These are phyloP conservation scores for Sinocyclocheilus maitianheensis DNA, from an alignment of 2,113 vertebrate species.

Conservation along the genomic window DNA sequence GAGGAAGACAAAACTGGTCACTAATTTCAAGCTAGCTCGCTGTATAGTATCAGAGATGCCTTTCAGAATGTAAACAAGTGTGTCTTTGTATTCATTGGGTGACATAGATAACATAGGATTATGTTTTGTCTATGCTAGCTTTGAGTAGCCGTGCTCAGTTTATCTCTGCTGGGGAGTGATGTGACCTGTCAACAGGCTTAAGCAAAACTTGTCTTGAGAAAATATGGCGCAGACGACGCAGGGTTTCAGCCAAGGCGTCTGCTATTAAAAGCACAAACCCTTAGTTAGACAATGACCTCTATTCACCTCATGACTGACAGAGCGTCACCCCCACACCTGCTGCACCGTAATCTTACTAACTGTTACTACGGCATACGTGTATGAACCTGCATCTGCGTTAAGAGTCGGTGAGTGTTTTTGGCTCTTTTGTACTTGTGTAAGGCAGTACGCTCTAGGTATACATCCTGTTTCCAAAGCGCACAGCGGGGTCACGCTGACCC, in stretches of 20 bases:
- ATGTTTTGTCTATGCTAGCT: slow-evolving; percentile 27
- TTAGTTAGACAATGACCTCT: slow-evolving; percentile 19
- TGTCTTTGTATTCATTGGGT: slow-evolving; percentile 36
- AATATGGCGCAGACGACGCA: slow-evolving; percentile 15
- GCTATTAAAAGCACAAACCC: slow-evolving; percentile 20
- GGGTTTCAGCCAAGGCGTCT: slow-evolving; percentile 30
- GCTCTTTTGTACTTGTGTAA: neutral
- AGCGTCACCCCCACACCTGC: slow-evolving; percentile 34
- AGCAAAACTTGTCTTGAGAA: slow-evolving; percentile 8
- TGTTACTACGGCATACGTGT: slow-evolving; percentile 39
- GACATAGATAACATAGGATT: slow-evolving; percentile 30
- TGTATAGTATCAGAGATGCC: neutral
- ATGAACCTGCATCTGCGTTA: slow-evolving; percentile 13
- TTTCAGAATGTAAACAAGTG: slow-evolving; percentile 33
- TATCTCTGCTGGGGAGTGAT: slow-evolving; percentile 46
- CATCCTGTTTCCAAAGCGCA: slow-evolving; percentile 49
- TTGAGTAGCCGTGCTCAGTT: slow-evolving; percentile 22
- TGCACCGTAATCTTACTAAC: neutral
- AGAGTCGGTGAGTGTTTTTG: neutral
- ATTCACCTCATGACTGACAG: slow-evolving; percentile 25
- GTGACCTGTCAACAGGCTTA: slow-evolving; percentile 50
- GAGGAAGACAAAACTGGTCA: neutral
- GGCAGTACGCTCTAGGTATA: neutral
- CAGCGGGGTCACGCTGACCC: slow-evolving; percentile 34
- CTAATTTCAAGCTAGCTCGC: slow-evolving; percentile 12